These are phyloP conservation scores for Candoia aspera DNA, from an alignment of 2,113 vertebrate genomes.

Conservation along the genomic window DNA sequence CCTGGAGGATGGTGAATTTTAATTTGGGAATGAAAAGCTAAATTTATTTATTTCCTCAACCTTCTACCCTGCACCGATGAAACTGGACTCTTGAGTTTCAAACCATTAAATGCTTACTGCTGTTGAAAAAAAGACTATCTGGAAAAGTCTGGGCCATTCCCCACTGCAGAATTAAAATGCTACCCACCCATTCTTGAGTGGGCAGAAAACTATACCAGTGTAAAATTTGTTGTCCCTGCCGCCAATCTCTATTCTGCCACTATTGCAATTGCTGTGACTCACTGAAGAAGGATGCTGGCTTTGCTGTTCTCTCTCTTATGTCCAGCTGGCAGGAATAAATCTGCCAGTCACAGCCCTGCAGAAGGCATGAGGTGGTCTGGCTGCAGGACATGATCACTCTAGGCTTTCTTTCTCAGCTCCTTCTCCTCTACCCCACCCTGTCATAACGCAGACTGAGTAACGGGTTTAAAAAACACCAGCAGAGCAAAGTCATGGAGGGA, in stretches of 20 bases:
- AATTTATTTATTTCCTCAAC: background rate
- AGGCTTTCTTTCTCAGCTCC: background rate
- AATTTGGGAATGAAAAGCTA: slow-evolving; percentile 17
- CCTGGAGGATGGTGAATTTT: background rate
- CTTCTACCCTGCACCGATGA: background rate
- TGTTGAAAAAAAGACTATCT: background rate
- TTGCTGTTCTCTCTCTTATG: background rate
- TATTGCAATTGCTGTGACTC: background rate
- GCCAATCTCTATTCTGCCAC: background rate
- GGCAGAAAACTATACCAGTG: background rate
- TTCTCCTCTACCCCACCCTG: background rate
- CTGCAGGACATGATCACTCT: background rate
- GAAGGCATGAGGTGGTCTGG: background rate
- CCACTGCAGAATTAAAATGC: background rate
- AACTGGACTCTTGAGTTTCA: background rate
- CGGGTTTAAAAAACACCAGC: background rate
- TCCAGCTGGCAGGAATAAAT: background rate
- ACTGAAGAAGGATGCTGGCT: background rate
- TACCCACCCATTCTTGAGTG: background rate
- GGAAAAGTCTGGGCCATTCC: background rate
- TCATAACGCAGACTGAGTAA: background rate
- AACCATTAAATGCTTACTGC: background rate
- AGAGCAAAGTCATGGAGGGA: background rate
- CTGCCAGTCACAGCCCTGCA: background rate
- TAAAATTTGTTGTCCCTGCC: background rate